Evolutionary conservation across 2,888 invertebrate genomes (phyloP).

Genomic region (Nemurella pictetii): DNA sequence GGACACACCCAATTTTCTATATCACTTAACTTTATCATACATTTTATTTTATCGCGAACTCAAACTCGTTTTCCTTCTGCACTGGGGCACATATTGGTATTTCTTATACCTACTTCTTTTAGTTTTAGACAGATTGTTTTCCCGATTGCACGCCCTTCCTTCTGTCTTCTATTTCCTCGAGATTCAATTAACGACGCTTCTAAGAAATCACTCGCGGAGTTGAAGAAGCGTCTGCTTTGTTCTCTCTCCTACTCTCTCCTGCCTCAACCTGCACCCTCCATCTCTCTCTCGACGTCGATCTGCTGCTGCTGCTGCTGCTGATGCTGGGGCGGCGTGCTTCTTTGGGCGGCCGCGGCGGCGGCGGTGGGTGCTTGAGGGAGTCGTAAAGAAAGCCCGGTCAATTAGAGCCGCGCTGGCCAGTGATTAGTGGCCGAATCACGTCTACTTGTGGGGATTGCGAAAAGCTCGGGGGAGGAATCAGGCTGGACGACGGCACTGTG

Average conservation of each 20-base stretch:
- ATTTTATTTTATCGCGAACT: too few species aligned
- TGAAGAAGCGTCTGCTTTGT: constrained; percentile 8
- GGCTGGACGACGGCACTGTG: background rate
- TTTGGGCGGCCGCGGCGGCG: background rate
- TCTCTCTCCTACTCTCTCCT: background rate
- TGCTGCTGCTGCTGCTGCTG: too few species aligned
- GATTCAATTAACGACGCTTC: constrained; percentile 41
- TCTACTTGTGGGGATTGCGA: constrained; percentile 25
- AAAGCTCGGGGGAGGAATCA: constrained; percentile 21
- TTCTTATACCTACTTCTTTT: background rate
- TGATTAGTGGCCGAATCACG: constrained; percentile 38
- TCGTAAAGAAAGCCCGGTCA: constrained; percentile 35
- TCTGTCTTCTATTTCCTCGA: constrained; percentile 8
- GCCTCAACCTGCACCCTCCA: too few species aligned
- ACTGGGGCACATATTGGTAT: too few species aligned
- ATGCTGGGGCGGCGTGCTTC: background rate
- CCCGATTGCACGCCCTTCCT: background rate
- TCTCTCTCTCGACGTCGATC: background rate
- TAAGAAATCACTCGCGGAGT: constrained; percentile 37
- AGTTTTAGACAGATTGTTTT: background rate
- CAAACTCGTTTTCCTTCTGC: too few species aligned
- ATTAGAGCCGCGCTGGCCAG: constrained; percentile 25
- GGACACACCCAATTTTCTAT: too few species aligned
- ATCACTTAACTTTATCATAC: too few species aligned
- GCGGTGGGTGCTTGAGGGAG: background rate